These are phyloP conservation scores for Tangara arthus DNA, from an alignment of 2,797 vertebrate genomes.

Conservation along the genomic window DNA sequence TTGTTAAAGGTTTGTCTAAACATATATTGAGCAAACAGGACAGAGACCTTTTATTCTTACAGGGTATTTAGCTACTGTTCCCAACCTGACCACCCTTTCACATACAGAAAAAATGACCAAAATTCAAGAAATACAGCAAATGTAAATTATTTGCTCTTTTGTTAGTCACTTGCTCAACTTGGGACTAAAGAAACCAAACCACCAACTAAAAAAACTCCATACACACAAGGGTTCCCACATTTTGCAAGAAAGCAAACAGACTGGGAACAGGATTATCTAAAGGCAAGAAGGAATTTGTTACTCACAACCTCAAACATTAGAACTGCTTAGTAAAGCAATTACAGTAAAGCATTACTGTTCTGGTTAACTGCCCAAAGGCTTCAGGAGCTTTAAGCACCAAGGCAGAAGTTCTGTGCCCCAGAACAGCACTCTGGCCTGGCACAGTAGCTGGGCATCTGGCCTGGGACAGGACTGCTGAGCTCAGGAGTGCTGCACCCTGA, in stretches of 20 bases:
- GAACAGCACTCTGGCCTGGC: neutral
- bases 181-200: neutral
- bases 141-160: neutral
- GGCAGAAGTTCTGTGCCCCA: neutral
- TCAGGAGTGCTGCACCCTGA: no score
- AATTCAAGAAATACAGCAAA: neutral
- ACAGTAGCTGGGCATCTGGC: neutral
- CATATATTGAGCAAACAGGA: neutral
- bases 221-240: neutral
- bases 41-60: neutral
- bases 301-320: neutral
- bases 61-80: neutral
- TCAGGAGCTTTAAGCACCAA: neutral
- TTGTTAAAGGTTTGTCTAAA: neutral
- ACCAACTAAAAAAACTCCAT: neutral
- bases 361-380: neutral
- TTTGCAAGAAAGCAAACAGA: slow-evolving; percentile 27
- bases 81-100: neutral
- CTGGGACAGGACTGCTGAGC: neutral
- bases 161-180: neutral
- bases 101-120: neutral
- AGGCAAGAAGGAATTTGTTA: slow-evolving; percentile 11
- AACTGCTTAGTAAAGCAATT: slow-evolving; percentile 16
- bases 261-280: neutral
- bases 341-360: neutral